Evolutionary conservation across 2,797 vertebrate species (phyloP), one percentile per base, ranked within the genome.

Genomic region (Artibeus lituratus): DNA sequence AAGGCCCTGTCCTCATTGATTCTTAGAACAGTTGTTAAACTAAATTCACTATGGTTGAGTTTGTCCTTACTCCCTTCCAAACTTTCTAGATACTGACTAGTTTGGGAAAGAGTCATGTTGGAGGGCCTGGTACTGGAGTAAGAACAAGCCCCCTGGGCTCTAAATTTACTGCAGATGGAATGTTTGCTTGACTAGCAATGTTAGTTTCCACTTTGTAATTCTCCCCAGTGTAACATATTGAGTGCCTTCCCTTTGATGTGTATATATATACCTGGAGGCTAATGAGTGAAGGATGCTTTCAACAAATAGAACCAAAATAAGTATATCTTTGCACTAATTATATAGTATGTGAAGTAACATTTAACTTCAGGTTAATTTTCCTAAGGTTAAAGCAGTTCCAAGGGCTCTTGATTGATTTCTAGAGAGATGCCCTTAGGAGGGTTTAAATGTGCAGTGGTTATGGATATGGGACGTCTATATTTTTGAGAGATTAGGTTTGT

Each of bases 261-360:
- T 69, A 18, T 49, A 32, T 69, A 18, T 49, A 32, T 65, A 93
- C 67, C 95, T 88, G 49, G 73, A 93, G 73, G 84, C 93, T 83
- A 95, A 55, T 91, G 67, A 85, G 55, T 90, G 32, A 92, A 84
- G 80, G n/a, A 77, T 93, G 57, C 77, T 90, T 95, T 96, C 57
- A 95, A 49, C 72, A 96, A 84, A 80, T 73, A 86, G 92, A 93
- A 96, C 74, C 67, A 93, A 96, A 96, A 88, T 96, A 89, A 95
- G 47, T 87, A 73, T 15, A 74, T 91, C 44, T 95, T 96, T 86
- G 69, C 10, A 67, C 81, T 96, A 94, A 97, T 96, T 92, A 92
- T 78, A 90, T 76, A 70, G 77, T 70, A 49, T 67, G 42, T 90
- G 70, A 96, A 88, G 53, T 53, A 93, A 94, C 53, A 67, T 93